Conservation (phyloP, 2,797 vertebrate genomes). For the Falco biarmicus region DNA sequence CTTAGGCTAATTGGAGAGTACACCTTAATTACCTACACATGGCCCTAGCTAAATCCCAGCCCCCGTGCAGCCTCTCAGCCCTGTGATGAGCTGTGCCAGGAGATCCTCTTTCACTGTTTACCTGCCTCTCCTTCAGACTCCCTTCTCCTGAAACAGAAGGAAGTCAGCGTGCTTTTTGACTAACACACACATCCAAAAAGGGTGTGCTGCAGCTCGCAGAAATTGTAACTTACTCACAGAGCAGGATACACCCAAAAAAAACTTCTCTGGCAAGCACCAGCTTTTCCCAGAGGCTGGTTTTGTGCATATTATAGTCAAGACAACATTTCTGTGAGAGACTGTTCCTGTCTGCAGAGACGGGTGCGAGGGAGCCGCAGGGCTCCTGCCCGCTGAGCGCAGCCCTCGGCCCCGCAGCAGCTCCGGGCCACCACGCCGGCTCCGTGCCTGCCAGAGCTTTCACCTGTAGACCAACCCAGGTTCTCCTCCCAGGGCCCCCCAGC, state of each 20-base stretch:
- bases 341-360: neutral
- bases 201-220: conserved; percentile 30
- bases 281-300: conserved; percentile 24
- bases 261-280: neutral
- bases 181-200: conserved; percentile 50
- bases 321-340: neutral
- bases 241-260: conserved; percentile 33
- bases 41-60: neutral
- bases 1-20: neutral
- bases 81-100: neutral
- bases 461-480: neutral
- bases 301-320: neutral
- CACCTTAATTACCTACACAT: neutral
- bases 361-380: neutral
- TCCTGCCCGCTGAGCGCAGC: neutral
- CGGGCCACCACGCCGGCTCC: neutral
- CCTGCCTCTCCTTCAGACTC: conserved; percentile 12
- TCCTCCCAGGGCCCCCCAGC: neutral
- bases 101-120: conserved; percentile 36
- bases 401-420: fast-evolving
- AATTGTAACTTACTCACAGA: neutral
- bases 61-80: neutral
- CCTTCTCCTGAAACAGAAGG: conserved; percentile 16
- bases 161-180: conserved; percentile 28
- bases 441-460: neutral